These are phyloP conservation scores for Sminthurides aquaticus DNA, from an alignment of 2,888 invertebrate genomes.

Conservation along the genomic window DNA sequence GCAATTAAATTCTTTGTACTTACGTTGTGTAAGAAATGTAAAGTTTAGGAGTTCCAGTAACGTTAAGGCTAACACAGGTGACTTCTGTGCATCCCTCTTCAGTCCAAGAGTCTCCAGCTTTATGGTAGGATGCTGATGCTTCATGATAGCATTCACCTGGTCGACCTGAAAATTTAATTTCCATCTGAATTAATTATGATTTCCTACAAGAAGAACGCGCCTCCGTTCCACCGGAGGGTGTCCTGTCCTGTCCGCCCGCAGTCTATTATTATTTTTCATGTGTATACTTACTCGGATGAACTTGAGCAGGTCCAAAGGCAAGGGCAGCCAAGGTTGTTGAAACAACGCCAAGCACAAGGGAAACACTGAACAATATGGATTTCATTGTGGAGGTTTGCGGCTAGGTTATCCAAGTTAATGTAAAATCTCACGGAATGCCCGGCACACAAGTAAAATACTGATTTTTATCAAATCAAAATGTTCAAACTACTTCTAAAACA, in stretches of 20 bases:
- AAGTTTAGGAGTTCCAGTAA: constrained; percentile 32
- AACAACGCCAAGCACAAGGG: constrained; percentile 28
- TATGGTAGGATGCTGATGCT: constrained; percentile 29
- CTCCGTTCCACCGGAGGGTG: no score
- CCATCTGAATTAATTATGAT: no score
- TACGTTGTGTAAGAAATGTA: constrained; percentile 41
- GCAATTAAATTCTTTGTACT: constrained; percentile 10
- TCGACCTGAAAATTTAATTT: constrained; percentile 32
- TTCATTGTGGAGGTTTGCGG: constrained; percentile 25
- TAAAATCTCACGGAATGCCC: no score
- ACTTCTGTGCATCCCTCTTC: constrained; percentile 35
- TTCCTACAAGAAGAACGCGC: no score
- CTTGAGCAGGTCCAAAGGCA: constrained; percentile 38
- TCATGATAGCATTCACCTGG: constrained; percentile 36
- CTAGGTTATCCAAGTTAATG: no score
- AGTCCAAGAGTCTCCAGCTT: constrained; percentile 41
- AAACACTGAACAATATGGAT: constrained; percentile 18
- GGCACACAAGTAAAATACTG: no score
- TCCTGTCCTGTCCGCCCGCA: no score
- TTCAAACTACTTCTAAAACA: no score
- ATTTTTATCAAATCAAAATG: no score
- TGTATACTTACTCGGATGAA: constrained; percentile 41
- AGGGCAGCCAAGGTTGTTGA: constrained; percentile 33
- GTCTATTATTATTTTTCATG: no score
- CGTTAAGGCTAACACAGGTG: constrained; percentile 31